Base-by-base conservation (phyloP, 1,140 invertebrate species). In the Sitodiplosis mosellana region DNA sequence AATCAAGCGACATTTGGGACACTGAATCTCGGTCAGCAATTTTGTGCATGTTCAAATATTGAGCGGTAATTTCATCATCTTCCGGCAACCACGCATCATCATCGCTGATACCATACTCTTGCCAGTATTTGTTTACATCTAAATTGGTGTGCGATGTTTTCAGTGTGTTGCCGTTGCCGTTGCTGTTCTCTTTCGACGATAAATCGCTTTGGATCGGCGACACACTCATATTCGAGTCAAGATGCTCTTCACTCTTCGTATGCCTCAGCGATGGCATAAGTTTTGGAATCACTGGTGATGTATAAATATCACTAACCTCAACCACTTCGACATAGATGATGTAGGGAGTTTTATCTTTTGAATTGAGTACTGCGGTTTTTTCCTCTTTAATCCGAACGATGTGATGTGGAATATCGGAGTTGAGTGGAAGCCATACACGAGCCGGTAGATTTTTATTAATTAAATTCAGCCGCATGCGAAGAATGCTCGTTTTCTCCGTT, bases 261-360 rank as follows among this genome's bases (percentile, higher is more conserved):
- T 93, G 90, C 54, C 88, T 70, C 51, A 91, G 66, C 10, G 78
- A 78, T 56, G 78, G 80, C 65, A 81, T 78, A 61, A 84, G 77
- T 69, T 90, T 83, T 37, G 74, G 69, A 51, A 85, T 85, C 44
- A 94, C 71, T 14, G 83, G 76, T 14, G 81, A 81, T 12, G 77
- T 80, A 52, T 84, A 77, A 40, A 90, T 74, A 59, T 95, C 87
- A 20, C 87, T 80, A 33, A 94, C 89, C 67, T 93, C 87, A 14
- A 98, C 68, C 4, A 94, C 88, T 70, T 99, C 95, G 27, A 96
- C 84, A 66, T 97, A 99, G 55, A 99, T 84, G 59, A 98, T 86
- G 63, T 94, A 99, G 0, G 95, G 95, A 40, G 94, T 91, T 82
- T 97, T 98, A 66, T 98, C 94, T 73, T 99, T 99, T 45, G 92